Evolutionary conservation across 2,888 invertebrate species (phyloP).

Genomic region (Hecatera dysodea): DNA sequence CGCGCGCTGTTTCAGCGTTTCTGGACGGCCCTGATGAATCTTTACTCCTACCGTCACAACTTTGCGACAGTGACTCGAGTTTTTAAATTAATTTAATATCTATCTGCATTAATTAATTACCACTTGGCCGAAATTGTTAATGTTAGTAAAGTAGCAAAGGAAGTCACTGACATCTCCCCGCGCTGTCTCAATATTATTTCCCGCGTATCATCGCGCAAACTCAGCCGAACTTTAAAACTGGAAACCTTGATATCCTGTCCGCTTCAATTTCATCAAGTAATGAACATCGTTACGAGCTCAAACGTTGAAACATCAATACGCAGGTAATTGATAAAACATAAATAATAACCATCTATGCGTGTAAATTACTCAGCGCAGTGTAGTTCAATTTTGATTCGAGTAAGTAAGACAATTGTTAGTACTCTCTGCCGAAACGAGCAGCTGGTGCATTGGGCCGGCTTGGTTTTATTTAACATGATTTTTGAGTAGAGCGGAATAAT

Average conservation of each 20-base stretch:
- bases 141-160: conserved; percentile 45
- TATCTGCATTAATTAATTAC: conserved; percentile 66
- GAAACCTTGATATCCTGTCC: conserved; percentile 18
- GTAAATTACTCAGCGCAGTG: conserved; percentile 25
- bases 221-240: conserved; percentile 29
- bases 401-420: conserved; percentile 31
- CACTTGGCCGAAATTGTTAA: conserved; percentile 51
- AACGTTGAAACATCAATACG: conserved; percentile 31
- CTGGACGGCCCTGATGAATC: conserved; percentile 72
- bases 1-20: conserved; percentile 78
- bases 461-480: conserved; percentile 53
- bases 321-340: conserved; percentile 36
- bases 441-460: conserved; percentile 30
- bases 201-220: conserved; percentile 32
- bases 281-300: conserved; percentile 21
- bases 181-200: conserved; percentile 39
- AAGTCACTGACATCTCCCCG: conserved; percentile 32
- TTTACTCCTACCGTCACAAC: conserved; percentile 69
- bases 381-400: conserved; percentile 36
- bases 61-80: conserved; percentile 66
- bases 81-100: conserved; percentile 68
- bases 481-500: conserved; percentile 57
- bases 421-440: conserved; percentile 34
- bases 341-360: conserved; percentile 41
- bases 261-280: conserved; percentile 19